Percentiles rank a stretch among this genome's conserved stretches.
Conservation (phyloP, 2,888 invertebrate species). For the Eupithecia insigniata region DNA sequence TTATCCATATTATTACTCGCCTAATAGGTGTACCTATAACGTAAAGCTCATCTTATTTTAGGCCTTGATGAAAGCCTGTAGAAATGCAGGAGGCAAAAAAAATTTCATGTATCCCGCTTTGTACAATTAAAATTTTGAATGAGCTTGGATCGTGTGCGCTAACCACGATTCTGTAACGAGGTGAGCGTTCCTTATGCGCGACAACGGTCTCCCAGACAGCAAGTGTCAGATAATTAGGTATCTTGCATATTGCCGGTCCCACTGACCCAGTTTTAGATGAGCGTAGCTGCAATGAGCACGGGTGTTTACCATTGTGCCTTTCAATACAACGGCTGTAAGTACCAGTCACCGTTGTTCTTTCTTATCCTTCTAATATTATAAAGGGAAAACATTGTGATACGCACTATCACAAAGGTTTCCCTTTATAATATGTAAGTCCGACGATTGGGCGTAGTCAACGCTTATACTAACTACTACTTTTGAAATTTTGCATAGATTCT, state of each 20-base stretch:
- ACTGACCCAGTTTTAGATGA: conserved; percentile 5
- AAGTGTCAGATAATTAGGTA: conserved; percentile 8
- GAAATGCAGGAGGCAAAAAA: background rate
- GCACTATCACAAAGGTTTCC: too few relatives aligned
- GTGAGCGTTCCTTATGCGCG: background rate
- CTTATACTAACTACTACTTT: too few relatives aligned
- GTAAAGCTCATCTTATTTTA: background rate
- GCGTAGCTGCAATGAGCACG: background rate
- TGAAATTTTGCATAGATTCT: background rate
- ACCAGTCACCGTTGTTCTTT: background rate
- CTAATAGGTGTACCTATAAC: too few relatives aligned
- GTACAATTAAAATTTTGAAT: background rate
- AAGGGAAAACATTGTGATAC: background rate
- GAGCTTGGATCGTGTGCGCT: background rate
- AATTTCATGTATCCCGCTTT: background rate
- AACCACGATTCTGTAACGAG: background rate
- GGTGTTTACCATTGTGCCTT: background rate
- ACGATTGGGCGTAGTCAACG: background rate
- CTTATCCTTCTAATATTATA: background rate
- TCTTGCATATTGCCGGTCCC: conserved; percentile 2
- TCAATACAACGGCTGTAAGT: background rate
- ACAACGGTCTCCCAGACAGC: conserved; percentile 4
- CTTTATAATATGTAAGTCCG: background rate
- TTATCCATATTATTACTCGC: too few relatives aligned
- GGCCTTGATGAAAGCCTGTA: background rate